A percentile compares a stretch with the other conserved stretches of the same genome.
These are phyloP conservation scores for Tribolium madens DNA, from an alignment of 1,140 invertebrate genomes.

Conservation along the genomic window DNA sequence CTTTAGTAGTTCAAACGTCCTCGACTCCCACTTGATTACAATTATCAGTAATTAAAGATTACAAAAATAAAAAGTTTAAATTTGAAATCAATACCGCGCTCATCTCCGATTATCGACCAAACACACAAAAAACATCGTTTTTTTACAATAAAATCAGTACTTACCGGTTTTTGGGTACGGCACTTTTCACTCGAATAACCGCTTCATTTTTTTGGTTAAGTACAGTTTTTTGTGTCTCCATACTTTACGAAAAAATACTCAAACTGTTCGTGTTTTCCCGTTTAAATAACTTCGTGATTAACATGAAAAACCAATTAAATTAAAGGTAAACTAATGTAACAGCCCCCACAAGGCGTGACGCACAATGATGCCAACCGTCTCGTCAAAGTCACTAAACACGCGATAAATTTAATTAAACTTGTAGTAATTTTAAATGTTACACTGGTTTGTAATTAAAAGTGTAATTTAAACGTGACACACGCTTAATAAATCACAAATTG, in stretches of 20 bases:
- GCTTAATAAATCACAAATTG: too few relatives aligned
- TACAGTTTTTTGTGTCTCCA: neutral
- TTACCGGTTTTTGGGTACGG: constrained; percentile 59
- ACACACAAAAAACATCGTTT: neutral
- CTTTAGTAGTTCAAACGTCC: neutral
- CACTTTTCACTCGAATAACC: constrained; percentile 54
- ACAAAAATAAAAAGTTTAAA: neutral
- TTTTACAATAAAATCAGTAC: neutral
- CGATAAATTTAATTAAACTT: neutral
- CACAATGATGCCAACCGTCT: neutral
- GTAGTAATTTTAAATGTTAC: too few relatives aligned
- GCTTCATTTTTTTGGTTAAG: constrained; percentile 41
- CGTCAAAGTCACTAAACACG: neutral
- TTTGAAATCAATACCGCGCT: neutral
- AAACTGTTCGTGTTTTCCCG: neutral
- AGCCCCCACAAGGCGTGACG: neutral
- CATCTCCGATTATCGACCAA: neutral
- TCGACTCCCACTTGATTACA: neutral
- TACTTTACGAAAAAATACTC: neutral
- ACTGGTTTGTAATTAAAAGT: too few relatives aligned
- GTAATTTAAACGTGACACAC: too few relatives aligned
- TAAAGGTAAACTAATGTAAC: neutral
- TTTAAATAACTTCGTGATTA: neutral
- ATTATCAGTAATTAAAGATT: neutral
- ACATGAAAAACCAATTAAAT: neutral